Percentiles rank a stretch among this genome's conserved stretches.
Conservation (phyloP, 2,797 vertebrate genomes). For the Crocidura indochinensis region DNA sequence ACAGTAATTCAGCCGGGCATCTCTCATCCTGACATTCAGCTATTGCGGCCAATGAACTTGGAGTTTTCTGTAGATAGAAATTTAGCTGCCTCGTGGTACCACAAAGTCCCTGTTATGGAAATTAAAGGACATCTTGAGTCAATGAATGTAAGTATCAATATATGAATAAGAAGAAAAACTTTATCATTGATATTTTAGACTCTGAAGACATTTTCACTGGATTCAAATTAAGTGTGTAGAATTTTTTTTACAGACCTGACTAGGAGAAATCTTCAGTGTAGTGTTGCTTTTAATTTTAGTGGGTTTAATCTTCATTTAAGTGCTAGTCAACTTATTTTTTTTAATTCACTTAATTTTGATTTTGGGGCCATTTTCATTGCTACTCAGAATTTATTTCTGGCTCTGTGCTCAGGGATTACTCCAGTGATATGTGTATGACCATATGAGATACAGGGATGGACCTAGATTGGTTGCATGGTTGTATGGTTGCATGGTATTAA, state of each 20-base stretch:
- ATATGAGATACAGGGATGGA: too few relatives aligned
- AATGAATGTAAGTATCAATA: slow-evolving; percentile 93
- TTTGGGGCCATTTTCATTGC: too few relatives aligned
- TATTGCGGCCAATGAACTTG: slow-evolving; percentile 96
- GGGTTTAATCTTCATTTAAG: too few relatives aligned
- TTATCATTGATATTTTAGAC: slow-evolving; percentile 39
- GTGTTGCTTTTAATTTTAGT: slow-evolving; percentile 37
- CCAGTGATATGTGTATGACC: too few relatives aligned
- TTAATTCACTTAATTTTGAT: too few relatives aligned
- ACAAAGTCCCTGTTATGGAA: slow-evolving; percentile 92
- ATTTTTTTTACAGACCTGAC: background rate
- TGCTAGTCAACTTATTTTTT: background rate
- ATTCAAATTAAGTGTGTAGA: background rate
- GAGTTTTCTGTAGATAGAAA: slow-evolving; percentile 95
- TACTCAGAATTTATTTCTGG: too few relatives aligned
- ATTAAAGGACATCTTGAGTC: slow-evolving; percentile 94
- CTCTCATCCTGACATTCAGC: slow-evolving; percentile 91
- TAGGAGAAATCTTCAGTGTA: too few relatives aligned
- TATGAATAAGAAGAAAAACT: background rate
- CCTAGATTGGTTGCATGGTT: too few relatives aligned
- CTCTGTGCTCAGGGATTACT: too few relatives aligned
- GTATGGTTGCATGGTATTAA: too few relatives aligned
- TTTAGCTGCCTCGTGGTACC: slow-evolving; percentile 95
- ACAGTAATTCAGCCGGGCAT: slow-evolving; percentile 88
- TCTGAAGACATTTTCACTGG: slow-evolving; percentile 27